Evolutionary conservation across 1,140 invertebrate species (phyloP).

Genomic region (Tetranychus urticae): DNA sequence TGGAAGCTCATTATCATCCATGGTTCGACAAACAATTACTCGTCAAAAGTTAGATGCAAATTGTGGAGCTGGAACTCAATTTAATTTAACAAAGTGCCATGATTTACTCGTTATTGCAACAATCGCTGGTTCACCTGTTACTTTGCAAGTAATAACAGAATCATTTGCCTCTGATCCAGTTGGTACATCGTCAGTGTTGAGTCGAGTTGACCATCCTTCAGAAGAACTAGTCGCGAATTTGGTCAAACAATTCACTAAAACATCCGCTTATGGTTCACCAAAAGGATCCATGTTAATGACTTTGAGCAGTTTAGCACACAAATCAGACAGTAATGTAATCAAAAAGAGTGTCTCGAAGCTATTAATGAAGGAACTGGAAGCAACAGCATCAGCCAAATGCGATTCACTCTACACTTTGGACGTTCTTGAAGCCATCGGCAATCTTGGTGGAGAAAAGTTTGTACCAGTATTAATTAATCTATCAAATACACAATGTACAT

Average conservation of each 20-base stretch:
- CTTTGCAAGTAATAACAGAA: background rate
- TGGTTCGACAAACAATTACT: background rate
- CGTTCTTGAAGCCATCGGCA: constrained; percentile 9
- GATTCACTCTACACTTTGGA: background rate
- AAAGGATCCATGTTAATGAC: background rate
- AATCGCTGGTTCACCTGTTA: background rate
- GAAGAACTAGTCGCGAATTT: background rate
- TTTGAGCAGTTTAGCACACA: background rate
- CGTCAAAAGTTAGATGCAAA: background rate
- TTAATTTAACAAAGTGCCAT: background rate
- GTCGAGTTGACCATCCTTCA: background rate
- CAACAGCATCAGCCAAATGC: background rate
- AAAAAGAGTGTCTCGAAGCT: background rate
- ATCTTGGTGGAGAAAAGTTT: background rate
- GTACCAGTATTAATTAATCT: background rate
- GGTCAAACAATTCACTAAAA: background rate
- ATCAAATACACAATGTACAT: background rate
- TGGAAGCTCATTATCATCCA: background rate
- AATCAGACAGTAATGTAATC: background rate
- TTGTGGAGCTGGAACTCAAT: background rate
- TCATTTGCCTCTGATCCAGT: background rate
- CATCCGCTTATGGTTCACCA: too few species aligned
- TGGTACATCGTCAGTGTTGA: background rate
- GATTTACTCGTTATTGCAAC: background rate
- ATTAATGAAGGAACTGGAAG: background rate